Conservation (phyloP, 2,888 invertebrate species). For the Melanargia galathea region DNA sequence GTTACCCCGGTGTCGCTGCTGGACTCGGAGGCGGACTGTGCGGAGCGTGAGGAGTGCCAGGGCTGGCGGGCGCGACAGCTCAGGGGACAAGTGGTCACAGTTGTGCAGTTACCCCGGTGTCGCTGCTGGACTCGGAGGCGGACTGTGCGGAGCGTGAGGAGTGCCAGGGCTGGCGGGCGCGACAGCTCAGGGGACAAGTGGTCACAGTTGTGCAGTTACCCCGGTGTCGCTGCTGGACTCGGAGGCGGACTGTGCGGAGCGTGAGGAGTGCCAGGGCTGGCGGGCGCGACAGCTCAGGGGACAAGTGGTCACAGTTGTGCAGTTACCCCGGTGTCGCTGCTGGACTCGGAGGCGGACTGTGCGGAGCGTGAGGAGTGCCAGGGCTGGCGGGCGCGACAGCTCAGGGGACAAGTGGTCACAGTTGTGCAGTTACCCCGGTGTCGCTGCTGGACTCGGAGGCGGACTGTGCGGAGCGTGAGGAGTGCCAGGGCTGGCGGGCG, state of each 20-base stretch:
- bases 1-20: constrained; percentile 76
- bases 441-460: constrained; percentile 74
- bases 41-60: constrained; percentile 17
- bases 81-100: not conserved
- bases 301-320: not conserved
- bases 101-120: constrained; percentile 65
- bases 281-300: not conserved
- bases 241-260: constrained; percentile 49
- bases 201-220: constrained; percentile 49
- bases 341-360: constrained; percentile 62
- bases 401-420: not conserved
- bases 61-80: no score
- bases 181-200: not conserved
- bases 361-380: constrained; percentile 16
- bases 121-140: constrained; percentile 71
- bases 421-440: constrained; percentile 62
- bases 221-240: constrained; percentile 76
- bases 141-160: constrained; percentile 38
- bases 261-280: no score
- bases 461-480: constrained; percentile 37
- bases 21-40: constrained; percentile 59
- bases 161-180: no score
- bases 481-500: not conserved
- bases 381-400: not conserved
- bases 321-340: constrained; percentile 74